Conservation (phyloP, 1,140 invertebrate genomes). For the Anastatus disparis region DNA sequence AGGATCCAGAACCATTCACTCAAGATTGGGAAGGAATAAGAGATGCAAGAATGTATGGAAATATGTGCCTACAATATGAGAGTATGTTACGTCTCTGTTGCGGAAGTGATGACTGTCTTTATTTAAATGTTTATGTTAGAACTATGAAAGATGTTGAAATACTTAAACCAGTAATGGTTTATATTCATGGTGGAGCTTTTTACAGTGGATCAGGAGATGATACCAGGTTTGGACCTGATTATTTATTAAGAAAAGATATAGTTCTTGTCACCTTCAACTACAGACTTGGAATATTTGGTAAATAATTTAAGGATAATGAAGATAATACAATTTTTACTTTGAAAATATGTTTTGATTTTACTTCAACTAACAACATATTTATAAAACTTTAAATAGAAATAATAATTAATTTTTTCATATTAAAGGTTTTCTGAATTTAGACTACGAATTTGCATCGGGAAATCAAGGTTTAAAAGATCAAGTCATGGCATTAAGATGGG, state of each 20-base stretch:
- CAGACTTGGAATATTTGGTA: no score
- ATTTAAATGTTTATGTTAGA: conserved; percentile 79
- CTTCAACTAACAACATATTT: background rate
- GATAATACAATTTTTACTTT: no score
- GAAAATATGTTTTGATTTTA: background rate
- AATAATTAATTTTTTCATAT: no score
- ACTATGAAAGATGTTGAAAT: conserved; percentile 35
- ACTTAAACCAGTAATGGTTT: conserved; percentile 73
- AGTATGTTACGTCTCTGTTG: conserved; percentile 6
- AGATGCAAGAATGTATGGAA: conserved; percentile 69
- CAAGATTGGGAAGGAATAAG: conserved; percentile 68
- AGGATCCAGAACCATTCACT: conserved; percentile 70
- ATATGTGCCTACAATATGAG: conserved; percentile 62
- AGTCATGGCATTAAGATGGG: no score
- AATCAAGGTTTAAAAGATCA: no score
- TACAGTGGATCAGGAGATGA: conserved; percentile 62
- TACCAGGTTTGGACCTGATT: conserved; percentile 62
- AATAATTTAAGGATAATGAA: no score
- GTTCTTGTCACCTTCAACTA: conserved; percentile 71
- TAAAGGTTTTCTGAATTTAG: conserved; percentile 60
- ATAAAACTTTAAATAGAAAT: no score
- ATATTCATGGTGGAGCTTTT: conserved; percentile 77
- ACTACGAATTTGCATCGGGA: conserved; percentile 46
- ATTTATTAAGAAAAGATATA: conserved; percentile 66
- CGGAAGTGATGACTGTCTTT: conserved; percentile 78